A percentile compares a stretch with the other conserved stretches of the same genome.
Conservation (phyloP, 1,140 invertebrate genomes). For the Melanaphis sacchari region DNA sequence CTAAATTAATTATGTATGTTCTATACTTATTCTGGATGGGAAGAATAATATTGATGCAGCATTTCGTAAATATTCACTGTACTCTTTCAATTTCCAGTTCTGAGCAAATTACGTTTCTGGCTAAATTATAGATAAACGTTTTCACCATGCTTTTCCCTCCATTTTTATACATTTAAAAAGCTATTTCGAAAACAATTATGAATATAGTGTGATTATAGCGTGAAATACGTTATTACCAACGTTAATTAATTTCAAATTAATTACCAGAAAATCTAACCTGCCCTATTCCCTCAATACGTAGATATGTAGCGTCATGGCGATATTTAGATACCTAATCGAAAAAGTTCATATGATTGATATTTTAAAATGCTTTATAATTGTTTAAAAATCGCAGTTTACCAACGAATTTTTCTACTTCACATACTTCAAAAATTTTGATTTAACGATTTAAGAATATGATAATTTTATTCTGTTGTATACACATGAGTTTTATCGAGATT, state of each 20-base stretch:
- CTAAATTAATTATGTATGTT: not conserved
- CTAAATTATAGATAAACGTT: not conserved
- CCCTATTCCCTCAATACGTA: not conserved
- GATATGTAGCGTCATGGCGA: not conserved
- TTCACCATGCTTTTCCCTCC: not conserved
- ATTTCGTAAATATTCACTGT: not conserved
- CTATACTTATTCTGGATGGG: not conserved
- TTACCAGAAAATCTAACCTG: not conserved
- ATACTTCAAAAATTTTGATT: not conserved
- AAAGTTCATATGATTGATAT: not conserved
- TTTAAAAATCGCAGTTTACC: not conserved
- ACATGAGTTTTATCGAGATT: not conserved
- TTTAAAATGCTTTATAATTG: not conserved
- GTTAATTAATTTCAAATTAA: constrained; percentile 18
- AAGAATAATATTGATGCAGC: not conserved
- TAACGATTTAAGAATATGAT: not conserved
- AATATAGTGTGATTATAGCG: not conserved
- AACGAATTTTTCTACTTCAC: not conserved
- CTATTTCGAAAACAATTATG: constrained; percentile 33
- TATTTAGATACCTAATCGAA: not conserved
- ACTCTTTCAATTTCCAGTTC: not conserved
- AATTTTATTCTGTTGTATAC: not conserved
- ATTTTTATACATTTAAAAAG: constrained; percentile 7
- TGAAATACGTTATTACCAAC: not conserved
- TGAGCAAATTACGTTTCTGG: not conserved